Percentiles rank a stretch among this genome's conserved stretches.
phyloP scores from a whole-genome alignment of 2,113 vertebrate species.

The Podocnemis expansa region DNA sequence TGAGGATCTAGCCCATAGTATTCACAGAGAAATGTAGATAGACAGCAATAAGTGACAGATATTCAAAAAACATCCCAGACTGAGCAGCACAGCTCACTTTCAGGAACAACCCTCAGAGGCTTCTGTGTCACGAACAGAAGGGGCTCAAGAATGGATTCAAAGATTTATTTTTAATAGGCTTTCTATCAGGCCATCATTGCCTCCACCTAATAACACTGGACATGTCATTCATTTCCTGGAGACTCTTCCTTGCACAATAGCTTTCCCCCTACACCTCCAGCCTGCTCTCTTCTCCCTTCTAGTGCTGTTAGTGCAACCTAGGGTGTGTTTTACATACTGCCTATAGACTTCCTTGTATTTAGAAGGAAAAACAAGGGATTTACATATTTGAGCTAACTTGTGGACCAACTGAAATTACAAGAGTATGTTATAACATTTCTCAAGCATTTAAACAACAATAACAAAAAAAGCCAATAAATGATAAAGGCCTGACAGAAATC shows the following conservation, averaged over 20 bases:
- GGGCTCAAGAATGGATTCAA: not conserved
- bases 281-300: not conserved
- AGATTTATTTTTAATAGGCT: not conserved
- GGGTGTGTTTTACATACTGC: not conserved
- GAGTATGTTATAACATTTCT: conserved; percentile 34
- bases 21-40: not conserved
- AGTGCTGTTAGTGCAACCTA: not conserved
- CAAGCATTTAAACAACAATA: conserved; percentile 42
- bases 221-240: not conserved
- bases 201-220: not conserved
- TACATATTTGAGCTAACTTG: conserved; percentile 31
- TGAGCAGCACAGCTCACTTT: rapidly evolving
- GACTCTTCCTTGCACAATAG: not conserved
- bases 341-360: conserved; percentile 6
- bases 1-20: not conserved
- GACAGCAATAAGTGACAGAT: not conserved
- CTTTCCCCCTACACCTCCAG: rapidly evolving
- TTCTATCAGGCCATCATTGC: not conserved
- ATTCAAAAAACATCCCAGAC: not conserved
- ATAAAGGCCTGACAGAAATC: conserved; percentile 38
- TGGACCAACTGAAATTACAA: conserved; percentile 44
- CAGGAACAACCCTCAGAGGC: not conserved
- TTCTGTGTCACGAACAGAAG: rapidly evolving
- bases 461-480: conserved; percentile 26
- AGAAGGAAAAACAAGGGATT: conserved; percentile 6